Evolutionary conservation across 2,113 vertebrate species (phyloP), one percentile per base, ranked within the genome.

Genomic region (Seriola aureovittata): DNA sequence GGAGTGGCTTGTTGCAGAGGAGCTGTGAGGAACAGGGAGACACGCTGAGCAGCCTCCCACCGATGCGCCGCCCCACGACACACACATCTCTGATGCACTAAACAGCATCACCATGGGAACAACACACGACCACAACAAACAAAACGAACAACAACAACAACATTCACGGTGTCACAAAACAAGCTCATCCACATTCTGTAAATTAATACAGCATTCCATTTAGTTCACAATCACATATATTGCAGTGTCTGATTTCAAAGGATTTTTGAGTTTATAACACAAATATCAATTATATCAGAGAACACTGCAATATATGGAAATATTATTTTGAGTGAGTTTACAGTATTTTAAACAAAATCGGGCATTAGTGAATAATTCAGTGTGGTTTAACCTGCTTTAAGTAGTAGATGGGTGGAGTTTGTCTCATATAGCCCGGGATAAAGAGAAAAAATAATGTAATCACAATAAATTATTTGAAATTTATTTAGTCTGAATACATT

Each of bases 11-110:
- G 95, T 89, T 57, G 86, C 16, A 1, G 93, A 94, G 87, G 96
- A 98, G 86, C 97, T 99, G 96, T 95, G 90, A 94, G 95, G 92
- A 91, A 95, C 92, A 95, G 93, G 92, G 84, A 96, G 92, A 96
- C 95, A 96, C 89, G 93, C 95, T 94, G 95, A 95, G 93, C 95
- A 95, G 95, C 94, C 93, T 86, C 93, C 88, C 88, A 95, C 91
- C 89, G 93, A 85, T 16, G 90, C 86, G 76, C 84, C 82, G 55
- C 82, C 94, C 94, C 95, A 95, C 72, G 95, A 86, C 87, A 95
- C 90, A 93, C 95, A 96, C 84, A 94, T 71, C 75, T 89, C 89
- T 82, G 93, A 92, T 85, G 91, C 87, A 89, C 95, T 95, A 86
- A 86, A 89, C 84, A 78, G 70, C 87, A 85, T 84, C 78, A 80